Percentiles rank a stretch among this genome's conserved stretches.
These are phyloP conservation scores for Arnoldichthys spilopterus DNA, from an alignment of 2,797 vertebrate species.

Conservation along the genomic window DNA sequence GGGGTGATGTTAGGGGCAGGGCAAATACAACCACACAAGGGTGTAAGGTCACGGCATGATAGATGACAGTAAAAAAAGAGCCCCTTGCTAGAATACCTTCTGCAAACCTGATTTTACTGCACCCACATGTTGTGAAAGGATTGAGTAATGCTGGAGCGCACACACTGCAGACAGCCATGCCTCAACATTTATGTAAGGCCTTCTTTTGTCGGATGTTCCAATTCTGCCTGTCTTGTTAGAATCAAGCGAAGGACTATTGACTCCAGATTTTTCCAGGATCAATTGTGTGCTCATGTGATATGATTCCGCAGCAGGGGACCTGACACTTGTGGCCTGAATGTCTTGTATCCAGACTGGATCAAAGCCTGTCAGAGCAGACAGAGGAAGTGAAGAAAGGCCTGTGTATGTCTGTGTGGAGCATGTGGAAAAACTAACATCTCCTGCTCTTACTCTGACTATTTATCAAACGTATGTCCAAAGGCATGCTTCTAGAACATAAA, in stretches of 20 bases:
- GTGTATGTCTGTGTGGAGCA: conserved; percentile 36
- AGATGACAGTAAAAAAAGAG: conserved; percentile 11
- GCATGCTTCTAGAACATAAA: background rate
- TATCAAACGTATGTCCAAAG: background rate
- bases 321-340: conserved; percentile 53
- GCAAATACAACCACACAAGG: background rate
- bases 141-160: conserved; percentile 32
- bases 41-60: conserved; percentile 23
- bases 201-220: conserved; percentile 40
- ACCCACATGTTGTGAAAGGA: conserved; percentile 44
- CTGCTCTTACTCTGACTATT: background rate
- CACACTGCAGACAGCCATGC: conserved; percentile 11
- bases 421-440: conserved; percentile 38
- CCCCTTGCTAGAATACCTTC: conserved; percentile 18
- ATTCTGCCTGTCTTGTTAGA: conserved; percentile 51
- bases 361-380: conserved; percentile 51
- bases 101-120: conserved; percentile 45
- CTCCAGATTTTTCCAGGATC: conserved; percentile 56
- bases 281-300: conserved; percentile 38
- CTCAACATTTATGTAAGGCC: conserved; percentile 36
- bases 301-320: conserved; percentile 37
- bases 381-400: conserved; percentile 44
- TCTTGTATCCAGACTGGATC: conserved; percentile 55
- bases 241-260: conserved; percentile 42
- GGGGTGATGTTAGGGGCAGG: background rate